These are phyloP conservation scores for Stylophora pistillata DNA, from an alignment of 64 coral and sea anemone species.

Conservation along the genomic window DNA sequence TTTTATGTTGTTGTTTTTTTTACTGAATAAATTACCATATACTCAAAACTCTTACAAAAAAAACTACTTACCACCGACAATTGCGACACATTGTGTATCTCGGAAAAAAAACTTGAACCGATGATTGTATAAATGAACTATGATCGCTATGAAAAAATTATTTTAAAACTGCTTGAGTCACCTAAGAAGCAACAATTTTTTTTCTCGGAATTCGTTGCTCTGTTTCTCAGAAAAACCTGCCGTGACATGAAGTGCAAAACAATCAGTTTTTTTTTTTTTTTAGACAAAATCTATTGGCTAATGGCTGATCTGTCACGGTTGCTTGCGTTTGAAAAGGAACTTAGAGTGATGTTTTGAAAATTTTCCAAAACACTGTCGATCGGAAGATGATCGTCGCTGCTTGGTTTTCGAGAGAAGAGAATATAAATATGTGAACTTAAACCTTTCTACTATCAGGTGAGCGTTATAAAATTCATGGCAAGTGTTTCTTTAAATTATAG, in stretches of 20 bases:
- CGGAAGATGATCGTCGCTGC: neutral
- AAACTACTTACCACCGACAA: no score
- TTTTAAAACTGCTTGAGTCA: neutral
- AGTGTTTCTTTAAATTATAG: no score
- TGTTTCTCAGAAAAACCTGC: constrained; percentile 13
- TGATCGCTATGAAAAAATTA: no score
- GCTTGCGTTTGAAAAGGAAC: neutral
- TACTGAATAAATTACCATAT: no score
- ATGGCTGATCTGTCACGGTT: neutral
- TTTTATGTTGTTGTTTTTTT: no score
- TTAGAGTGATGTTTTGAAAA: neutral
- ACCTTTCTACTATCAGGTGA: neutral
- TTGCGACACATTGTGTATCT: no score
- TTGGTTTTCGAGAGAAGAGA: neutral
- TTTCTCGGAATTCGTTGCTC: neutral
- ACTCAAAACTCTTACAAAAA: no score
- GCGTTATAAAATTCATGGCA: neutral
- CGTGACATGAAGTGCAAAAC: neutral
- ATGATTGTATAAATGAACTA: no score
- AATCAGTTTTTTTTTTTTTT: neutral
- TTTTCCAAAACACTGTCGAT: neutral
- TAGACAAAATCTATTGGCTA: neutral
- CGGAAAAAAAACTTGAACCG: no score
- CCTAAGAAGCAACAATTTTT: neutral
- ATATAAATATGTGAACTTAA: neutral